Conservation (phyloP, 2,888 invertebrate genomes). For the Tachina lurida region DNA sequence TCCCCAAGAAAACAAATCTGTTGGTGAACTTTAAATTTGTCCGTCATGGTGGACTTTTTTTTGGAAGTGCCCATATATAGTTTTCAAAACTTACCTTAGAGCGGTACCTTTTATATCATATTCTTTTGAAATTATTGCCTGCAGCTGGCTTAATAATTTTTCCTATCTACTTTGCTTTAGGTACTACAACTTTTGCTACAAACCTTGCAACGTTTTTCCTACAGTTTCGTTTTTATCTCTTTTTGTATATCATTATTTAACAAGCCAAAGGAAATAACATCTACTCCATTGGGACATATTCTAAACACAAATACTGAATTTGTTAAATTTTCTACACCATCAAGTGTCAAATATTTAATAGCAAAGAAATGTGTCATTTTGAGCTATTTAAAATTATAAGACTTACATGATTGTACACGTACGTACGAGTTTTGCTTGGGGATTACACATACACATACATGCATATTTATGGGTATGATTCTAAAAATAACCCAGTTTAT, state of each 20-base stretch:
- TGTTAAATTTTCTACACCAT: slow-evolving; percentile 19
- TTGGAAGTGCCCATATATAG: no score
- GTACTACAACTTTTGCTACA: not conserved
- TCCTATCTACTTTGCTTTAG: no score
- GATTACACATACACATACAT: no score
- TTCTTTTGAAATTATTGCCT: no score
- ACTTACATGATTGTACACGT: slow-evolving; percentile 24
- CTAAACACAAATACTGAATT: slow-evolving; percentile 10
- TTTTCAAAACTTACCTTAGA: no score
- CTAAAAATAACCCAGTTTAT: slow-evolving; percentile 67
- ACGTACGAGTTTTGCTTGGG: not conserved
- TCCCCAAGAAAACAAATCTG: no score
- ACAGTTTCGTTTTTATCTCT: not conserved
- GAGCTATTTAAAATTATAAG: slow-evolving; percentile 42
- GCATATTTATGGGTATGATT: slow-evolving; percentile 6
- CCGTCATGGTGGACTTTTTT: no score
- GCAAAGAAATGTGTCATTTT: slow-evolving; percentile 56
- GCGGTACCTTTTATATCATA: no score
- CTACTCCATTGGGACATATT: not conserved
- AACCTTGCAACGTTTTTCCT: not conserved
- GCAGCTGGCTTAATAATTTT: no score
- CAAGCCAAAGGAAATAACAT: slow-evolving; percentile 3
- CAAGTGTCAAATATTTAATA: slow-evolving; percentile 57
- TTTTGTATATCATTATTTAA: not conserved
- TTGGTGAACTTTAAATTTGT: no score